A percentile compares a stretch with the other conserved stretches of the same genome.
Evolutionary conservation across 2,113 vertebrate genomes (phyloP).

Genomic region (Salvelinus namaycush): DNA sequence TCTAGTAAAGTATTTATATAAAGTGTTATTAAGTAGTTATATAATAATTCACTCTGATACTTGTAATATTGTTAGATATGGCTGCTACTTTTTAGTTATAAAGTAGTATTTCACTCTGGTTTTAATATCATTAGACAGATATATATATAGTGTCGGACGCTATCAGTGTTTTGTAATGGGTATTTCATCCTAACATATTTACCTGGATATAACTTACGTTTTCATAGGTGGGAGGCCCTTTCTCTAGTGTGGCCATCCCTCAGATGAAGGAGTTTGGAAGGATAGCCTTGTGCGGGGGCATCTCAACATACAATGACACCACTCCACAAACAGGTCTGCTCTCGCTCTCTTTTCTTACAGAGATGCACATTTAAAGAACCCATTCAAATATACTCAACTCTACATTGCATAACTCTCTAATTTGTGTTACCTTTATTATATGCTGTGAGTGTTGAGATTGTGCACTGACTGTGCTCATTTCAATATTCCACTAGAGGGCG

Average conservation of each 20-base stretch:
- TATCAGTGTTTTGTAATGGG: no score
- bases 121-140: no score
- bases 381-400: background rate
- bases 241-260: conserved; percentile 70
- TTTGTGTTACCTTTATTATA: background rate
- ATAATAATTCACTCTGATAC: background rate
- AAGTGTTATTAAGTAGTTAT: background rate
- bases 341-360: background rate
- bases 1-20: conserved; percentile 7
- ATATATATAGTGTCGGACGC: no score
- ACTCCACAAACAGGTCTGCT: conserved; percentile 77
- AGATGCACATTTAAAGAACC: background rate
- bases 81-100: no score
- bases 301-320: conserved; percentile 81
- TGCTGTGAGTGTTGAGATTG: background rate
- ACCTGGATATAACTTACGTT: background rate
- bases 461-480: no score
- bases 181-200: background rate
- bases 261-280: conserved; percentile 87
- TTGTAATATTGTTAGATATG: no score
- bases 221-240: conserved; percentile 84
- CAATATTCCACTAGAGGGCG: background rate
- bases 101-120: no score
- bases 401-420: background rate
- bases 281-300: conserved; percentile 85